Percentiles rank a stretch among this genome's conserved stretches.
These are phyloP conservation scores for Tetragnatha montana DNA, from an alignment of 2,888 invertebrate species.

Conservation along the genomic window DNA sequence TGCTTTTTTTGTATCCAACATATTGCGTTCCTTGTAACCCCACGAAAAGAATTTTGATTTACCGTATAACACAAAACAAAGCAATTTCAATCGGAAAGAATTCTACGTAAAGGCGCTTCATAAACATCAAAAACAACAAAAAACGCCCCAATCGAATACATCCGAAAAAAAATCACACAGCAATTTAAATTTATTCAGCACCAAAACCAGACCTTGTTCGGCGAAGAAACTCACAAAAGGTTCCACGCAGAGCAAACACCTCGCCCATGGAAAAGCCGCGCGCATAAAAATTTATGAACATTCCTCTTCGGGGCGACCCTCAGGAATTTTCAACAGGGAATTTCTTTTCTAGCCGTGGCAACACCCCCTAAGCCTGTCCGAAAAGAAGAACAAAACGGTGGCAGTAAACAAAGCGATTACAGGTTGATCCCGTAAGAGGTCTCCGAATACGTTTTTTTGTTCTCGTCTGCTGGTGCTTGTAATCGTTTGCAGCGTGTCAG, in stretches of 20 bases:
- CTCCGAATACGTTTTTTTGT: not conserved
- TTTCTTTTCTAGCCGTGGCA: not conserved
- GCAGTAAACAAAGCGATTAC: slow-evolving; percentile 45
- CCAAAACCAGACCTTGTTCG: not conserved
- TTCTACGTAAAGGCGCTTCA: not conserved
- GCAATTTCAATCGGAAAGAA: not conserved
- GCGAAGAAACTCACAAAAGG: not conserved
- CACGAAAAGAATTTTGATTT: not conserved
- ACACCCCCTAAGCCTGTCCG: not conserved
- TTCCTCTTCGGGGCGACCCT: not conserved
- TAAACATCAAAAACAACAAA: not conserved
- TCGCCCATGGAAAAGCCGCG: not conserved
- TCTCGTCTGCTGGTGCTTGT: not conserved
- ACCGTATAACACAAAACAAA: not conserved
- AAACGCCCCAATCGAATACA: not conserved
- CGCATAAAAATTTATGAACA: not conserved
- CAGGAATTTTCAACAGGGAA: not conserved
- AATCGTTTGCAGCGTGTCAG: slow-evolving; percentile 40
- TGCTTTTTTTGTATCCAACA: not conserved
- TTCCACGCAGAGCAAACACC: not conserved
- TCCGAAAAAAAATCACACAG: not conserved
- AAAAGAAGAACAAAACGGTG: not conserved
- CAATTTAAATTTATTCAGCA: not conserved
- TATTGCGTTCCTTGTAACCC: not conserved
- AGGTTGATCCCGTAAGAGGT: slow-evolving; percentile 19